phyloP scores from a whole-genome alignment of 2,888 invertebrate genomes.

The Pheosia tremula region DNA sequence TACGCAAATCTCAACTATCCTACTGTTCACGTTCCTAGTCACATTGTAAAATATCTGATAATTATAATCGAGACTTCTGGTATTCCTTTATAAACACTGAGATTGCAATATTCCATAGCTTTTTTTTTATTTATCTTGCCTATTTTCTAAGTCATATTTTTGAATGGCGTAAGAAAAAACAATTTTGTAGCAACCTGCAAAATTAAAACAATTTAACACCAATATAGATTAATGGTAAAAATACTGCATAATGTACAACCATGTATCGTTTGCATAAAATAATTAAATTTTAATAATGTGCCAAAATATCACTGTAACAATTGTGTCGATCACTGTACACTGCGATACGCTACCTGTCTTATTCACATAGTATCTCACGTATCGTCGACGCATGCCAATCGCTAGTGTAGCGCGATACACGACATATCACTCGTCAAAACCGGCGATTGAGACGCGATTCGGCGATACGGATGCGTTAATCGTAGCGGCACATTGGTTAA shows the following conservation, averaged over 20 bases:
- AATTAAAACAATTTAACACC: neutral
- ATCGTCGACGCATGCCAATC: neutral
- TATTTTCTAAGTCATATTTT: constrained; percentile 17
- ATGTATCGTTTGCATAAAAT: constrained; percentile 14
- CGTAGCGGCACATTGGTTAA: no score
- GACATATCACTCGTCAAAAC: no score
- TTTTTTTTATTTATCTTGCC: constrained; percentile 28
- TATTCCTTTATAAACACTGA: constrained; percentile 15
- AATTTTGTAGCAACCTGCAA: neutral
- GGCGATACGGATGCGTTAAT: no score
- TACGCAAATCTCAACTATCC: constrained; percentile 16
- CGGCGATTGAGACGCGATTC: no score
- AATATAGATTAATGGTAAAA: neutral
- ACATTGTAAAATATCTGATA: constrained; percentile 21
- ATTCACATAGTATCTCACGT: neutral
- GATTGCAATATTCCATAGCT: constrained; percentile 15
- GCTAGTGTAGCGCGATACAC: no score
- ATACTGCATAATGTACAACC: neutral
- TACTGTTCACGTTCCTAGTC: constrained; percentile 39
- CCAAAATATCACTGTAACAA: constrained; percentile 39
- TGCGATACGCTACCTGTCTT: neutral
- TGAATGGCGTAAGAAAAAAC: neutral
- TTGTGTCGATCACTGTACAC: neutral
- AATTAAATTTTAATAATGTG: constrained; percentile 46
- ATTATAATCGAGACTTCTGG: constrained; percentile 39